Base-by-base conservation (phyloP, 2,888 invertebrate genomes). In the Lepidochitona cinerea region DNA sequence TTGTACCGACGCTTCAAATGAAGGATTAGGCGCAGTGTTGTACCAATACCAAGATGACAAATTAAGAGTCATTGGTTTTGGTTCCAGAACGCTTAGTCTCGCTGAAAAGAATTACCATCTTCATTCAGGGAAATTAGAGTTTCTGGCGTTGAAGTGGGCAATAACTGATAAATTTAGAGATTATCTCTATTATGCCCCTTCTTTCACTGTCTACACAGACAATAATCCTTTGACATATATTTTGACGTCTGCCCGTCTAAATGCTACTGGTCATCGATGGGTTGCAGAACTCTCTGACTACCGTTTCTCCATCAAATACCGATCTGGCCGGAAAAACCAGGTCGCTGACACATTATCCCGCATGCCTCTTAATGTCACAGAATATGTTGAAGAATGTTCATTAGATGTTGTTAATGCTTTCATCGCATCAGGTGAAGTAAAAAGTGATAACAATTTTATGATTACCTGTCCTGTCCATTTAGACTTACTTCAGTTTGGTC, bases 1-100 rank as follows among this genome's bases (percentile, higher is more conserved):
- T 1, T 68, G 74, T 49, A 73, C 68, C 6, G 79, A 80, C 54
- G 72, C 72, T 0, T 53, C 65, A 54, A 18, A 33, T n/a, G 14
- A 54, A n/a, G 75, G 75, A n/a, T 64, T 78, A 1, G 79, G 75
- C 33, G 77, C 74, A 32, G 74, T 77, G 5, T 37, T 79, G 36
- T 79, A 78, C 68, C 76, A 79, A 37, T 36, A 65, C 4, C 70
- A 74, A n/a, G 73, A 72, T 49, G 53, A 23, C 9, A 23, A 18
- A 32, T 29, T 37, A 18, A 64, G 70, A n/a, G 76, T 76, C 3
- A 67, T 76, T 5, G 71, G 68, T 3, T 75, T 72, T 69, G 76
- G 74, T 1, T 49, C 67, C 36, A 52, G 76, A 37, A 49, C 59
- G 1, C 35, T 76, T n/a, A 41, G 5, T 6, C 18, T 14, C n/a